A percentile compares a stretch with the other conserved stretches of the same genome.
These are phyloP conservation scores for Perca flavescens DNA, from an alignment of 2,113 vertebrate species.

Conservation along the genomic window DNA sequence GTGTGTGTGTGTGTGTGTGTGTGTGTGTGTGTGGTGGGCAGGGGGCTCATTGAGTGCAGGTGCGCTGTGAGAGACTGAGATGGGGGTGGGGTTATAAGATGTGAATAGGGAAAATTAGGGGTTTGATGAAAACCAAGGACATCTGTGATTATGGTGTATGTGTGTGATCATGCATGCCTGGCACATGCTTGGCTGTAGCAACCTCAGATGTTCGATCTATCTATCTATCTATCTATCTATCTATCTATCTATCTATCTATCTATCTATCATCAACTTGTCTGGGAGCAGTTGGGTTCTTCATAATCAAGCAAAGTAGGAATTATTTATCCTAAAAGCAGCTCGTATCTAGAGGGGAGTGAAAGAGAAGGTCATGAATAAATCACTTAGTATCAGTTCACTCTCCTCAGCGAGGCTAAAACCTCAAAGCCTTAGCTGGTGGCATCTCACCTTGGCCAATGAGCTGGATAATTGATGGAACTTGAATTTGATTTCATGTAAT, in stretches of 20 bases:
- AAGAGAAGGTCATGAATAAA: constrained; percentile 60
- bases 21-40: constrained; percentile 28
- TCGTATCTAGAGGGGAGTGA: constrained; percentile 29
- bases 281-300: constrained; percentile 13
- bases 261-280: constrained; percentile 14
- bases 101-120: constrained; percentile 71
- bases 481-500: constrained; percentile 53
- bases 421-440: constrained; percentile 39
- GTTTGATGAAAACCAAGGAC: constrained; percentile 75
- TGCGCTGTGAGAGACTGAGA: constrained; percentile 58
- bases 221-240: constrained; percentile 22
- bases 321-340: constrained; percentile 32
- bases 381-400: constrained; percentile 45
- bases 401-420: constrained; percentile 34
- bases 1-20: constrained; percentile 7
- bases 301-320: constrained; percentile 30
- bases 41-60: constrained; percentile 77
- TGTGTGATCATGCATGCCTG: constrained; percentile 54
- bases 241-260: constrained; percentile 12
- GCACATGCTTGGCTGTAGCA: constrained; percentile 42
- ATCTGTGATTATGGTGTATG: constrained; percentile 72
- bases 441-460: constrained; percentile 60
- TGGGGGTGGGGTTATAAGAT: constrained; percentile 59
- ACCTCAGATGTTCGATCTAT: constrained; percentile 27
- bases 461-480: constrained; percentile 53